Base-by-base conservation (phyloP, 2,113 vertebrate genomes). In the Brienomyrus brachyistius region DNA sequence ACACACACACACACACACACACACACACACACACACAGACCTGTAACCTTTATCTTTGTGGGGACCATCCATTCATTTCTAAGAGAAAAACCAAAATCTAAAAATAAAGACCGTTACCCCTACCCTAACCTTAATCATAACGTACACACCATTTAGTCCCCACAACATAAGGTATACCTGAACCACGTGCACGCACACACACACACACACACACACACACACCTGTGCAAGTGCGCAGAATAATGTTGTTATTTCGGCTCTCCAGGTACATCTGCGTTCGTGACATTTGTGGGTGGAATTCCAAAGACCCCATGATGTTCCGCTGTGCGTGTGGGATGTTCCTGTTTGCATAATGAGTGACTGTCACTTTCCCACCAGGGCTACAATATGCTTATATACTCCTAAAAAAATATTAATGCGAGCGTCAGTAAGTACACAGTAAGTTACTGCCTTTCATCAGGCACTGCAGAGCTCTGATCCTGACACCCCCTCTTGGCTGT, bases 251-350 rank as follows among this genome's bases (percentile, higher is more conserved):
- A 70, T 70, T 31, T 17, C n/a, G 10, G 62, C 45, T 74, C 59
- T 74, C 87, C 7, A 23, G 59, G 59, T 88, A 62, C 87, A 88
- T 74, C 21, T 88, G 87, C n/a, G 31, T 59, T 27, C 27, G 86
- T 88, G 88, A 48, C 35, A 80, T 80, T 89, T 89, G 66, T 77
- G 27, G 88, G 88, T 80, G 66, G 88, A 89, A 89, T 89, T 62
- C 27, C 13, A 80, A 89, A 52, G 45, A 80, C 56, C 62, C 62
- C 59, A 51, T 52, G 88, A 35, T 77, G 88, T 27, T 89, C 66
- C 35, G 23, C 45, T 51, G 88, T 35, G 48, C 19, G 47, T 89
- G 88, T 80, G 88, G 66, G 66, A 89, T 40, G 70, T 35, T 48
- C 21, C 17, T 19, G 47, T 80, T 89, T 77, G 48, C 88, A 80